phyloP scores from a whole-genome alignment of 2,113 vertebrate genomes.

The Thoracochromis brauschi region DNA sequence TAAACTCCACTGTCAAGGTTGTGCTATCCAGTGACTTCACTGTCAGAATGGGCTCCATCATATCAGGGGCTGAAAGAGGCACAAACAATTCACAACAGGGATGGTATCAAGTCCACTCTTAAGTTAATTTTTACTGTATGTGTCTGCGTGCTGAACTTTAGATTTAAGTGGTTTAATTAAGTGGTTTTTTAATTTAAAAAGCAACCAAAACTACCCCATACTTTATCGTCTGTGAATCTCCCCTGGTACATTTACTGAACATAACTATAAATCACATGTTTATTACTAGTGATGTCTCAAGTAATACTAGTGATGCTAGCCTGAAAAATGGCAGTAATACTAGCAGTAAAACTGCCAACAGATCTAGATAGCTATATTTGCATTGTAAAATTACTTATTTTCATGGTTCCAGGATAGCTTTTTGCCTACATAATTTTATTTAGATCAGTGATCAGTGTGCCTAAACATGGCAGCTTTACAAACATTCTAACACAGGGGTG shows the following conservation, averaged over 20 bases:
- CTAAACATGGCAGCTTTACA: not conserved
- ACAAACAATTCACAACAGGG: not conserved
- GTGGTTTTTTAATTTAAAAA: not conserved
- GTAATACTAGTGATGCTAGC: not conserved
- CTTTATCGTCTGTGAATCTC: not conserved
- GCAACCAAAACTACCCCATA: not conserved
- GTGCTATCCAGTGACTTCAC: slow-evolving; percentile 83
- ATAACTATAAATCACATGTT: not conserved
- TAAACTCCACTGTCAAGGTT: slow-evolving; percentile 82
- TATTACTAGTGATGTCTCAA: not conserved
- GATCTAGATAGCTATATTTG: not conserved
- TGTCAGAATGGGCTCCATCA: slow-evolving; percentile 66
- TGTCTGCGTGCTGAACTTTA: not conserved
- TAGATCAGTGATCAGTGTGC: not conserved
- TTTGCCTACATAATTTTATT: not conserved
- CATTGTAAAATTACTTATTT: not conserved
- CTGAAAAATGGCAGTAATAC: not conserved
- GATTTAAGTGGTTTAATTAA: not conserved
- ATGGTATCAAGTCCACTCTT: not conserved
- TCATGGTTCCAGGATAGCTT: not conserved
- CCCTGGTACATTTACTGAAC: not conserved
- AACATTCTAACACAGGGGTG: not conserved
- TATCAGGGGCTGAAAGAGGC: slow-evolving; percentile 72
- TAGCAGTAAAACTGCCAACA: not conserved
- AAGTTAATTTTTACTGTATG: not conserved